Base-by-base conservation (phyloP, 2,797 vertebrate genomes). In the Peromyscus nudipes region DNA sequence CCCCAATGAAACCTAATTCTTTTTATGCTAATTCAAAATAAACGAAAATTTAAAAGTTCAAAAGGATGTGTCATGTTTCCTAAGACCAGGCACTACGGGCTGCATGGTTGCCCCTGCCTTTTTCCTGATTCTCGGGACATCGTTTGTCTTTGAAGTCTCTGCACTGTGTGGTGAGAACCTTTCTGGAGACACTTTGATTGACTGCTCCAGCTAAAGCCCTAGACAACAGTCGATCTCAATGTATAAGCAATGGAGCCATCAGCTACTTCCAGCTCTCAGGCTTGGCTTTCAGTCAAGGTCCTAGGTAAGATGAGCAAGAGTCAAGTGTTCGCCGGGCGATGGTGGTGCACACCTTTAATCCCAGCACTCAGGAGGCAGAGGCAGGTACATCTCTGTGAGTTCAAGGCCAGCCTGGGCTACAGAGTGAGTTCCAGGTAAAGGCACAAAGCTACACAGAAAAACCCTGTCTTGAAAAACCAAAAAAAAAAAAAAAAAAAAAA, bases 141-240 rank as follows among this genome's bases (percentile, higher is more conserved):
- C 21, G 25, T 96, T 43, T 81, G 67, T 49, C 49, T 75, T 94
- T 49, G 27, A 94, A 69, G 92, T 40, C 29, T n/a, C 76, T 31
- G 19, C 1, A 40, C 27, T 27, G 6, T 55, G 2, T 55, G 89
- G 16, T n/a, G 27, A 88, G 43, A 90, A 94, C 55, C 65, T 67
- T 52, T 29, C 25, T 1, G 46, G 75, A 94, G 77, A 55, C 60
- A 25, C 23, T 75, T 67, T 7, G 27, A n/a, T 31, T 75, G 46
- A 55, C 31, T 43, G 11, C 2, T 40, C 31, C 57, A 60, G 94
- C 46, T 60, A 89, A 92, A 92, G 40, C 57, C 37, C 16, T 21
- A 86, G 80, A 73, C 9, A 40, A 43, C 16, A 23, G 71, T 62
- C 29, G 83, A 65, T 37, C 57, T 85, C 23, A 81, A 43, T 6